A percentile compares a stretch with the other conserved stretches of the same genome.
Conservation (phyloP, 2,113 vertebrate species). For the Sander vitreus region DNA sequence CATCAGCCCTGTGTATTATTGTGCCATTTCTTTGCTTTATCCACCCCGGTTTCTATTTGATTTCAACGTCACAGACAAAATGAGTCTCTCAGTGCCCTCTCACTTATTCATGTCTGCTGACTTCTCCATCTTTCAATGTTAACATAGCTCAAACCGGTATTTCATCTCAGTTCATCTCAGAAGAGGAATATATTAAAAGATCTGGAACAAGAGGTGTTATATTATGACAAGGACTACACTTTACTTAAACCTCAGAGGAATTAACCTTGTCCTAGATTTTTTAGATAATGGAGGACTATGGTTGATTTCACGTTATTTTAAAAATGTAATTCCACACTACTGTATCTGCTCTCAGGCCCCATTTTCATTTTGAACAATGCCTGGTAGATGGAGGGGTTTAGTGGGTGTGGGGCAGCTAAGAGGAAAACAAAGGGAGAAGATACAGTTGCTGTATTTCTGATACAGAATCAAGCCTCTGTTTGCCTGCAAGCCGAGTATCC, state of each 20-base stretch:
- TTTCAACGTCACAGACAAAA: constrained; percentile 42
- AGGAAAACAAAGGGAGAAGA: constrained; percentile 9
- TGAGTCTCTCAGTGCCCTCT: constrained; percentile 30
- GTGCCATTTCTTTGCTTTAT: constrained; percentile 18
- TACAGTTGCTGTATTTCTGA: constrained; percentile 38
- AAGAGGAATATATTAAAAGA: constrained; percentile 51
- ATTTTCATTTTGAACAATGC: constrained; percentile 58
- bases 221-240: constrained; percentile 47
- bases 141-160: constrained; percentile 46
- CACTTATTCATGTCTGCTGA: constrained; percentile 52
- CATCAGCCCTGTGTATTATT: constrained; percentile 61
- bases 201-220: constrained; percentile 63
- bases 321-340: constrained; percentile 47
- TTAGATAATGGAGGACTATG: constrained; percentile 39
- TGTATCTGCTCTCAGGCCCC: constrained; percentile 40
- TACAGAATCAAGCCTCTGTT: constrained; percentile 43
- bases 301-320: constrained; percentile 43
- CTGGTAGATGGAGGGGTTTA: constrained; percentile 40
- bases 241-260: constrained; percentile 67
- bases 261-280: constrained; percentile 59
- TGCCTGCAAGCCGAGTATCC: constrained; percentile 30
- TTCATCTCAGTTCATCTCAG: constrained; percentile 39
- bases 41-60: constrained; percentile 35
- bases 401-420: background rate
- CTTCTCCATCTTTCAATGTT: constrained; percentile 46